These are phyloP conservation scores for Glaucomys volans DNA, from an alignment of 2,113 vertebrate genomes.

Conservation along the genomic window DNA sequence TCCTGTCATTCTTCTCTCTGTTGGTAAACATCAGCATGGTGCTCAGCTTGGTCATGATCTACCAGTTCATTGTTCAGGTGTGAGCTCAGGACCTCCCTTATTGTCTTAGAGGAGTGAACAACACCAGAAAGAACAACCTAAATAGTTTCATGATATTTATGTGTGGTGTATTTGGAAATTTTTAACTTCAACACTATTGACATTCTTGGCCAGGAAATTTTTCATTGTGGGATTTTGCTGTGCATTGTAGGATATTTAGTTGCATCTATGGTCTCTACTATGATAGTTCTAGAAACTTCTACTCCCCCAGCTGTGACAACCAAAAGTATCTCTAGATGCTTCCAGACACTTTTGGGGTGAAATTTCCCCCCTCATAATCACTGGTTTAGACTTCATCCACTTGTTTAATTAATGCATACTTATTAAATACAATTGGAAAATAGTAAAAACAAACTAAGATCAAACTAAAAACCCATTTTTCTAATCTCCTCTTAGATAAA, in stretches of 20 bases:
- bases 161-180: neutral
- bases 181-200: neutral
- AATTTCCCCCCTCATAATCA: neutral
- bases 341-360: neutral
- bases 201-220: neutral
- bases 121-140: fast-evolving
- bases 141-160: fast-evolving
- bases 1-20: slow-evolving; percentile 90
- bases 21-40: too few relatives aligned
- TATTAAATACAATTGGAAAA: neutral
- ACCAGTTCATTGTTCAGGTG: slow-evolving; percentile 94
- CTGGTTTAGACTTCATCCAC: neutral
- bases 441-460: neutral
- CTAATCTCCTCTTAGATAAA: neutral
- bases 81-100: fast-evolving
- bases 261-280: neutral
- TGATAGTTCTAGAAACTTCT: too few relatives aligned
- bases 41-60: slow-evolving; percentile 93
- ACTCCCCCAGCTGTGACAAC: too few relatives aligned
- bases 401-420: neutral
- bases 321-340: too few relatives aligned
- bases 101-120: fast-evolving
- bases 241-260: neutral
- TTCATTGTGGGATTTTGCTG: fast-evolving
- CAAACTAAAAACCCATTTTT: neutral